Evolutionary conservation across 2,113 vertebrate species (phyloP).

Genomic region (Myiagra hebetior): DNA sequence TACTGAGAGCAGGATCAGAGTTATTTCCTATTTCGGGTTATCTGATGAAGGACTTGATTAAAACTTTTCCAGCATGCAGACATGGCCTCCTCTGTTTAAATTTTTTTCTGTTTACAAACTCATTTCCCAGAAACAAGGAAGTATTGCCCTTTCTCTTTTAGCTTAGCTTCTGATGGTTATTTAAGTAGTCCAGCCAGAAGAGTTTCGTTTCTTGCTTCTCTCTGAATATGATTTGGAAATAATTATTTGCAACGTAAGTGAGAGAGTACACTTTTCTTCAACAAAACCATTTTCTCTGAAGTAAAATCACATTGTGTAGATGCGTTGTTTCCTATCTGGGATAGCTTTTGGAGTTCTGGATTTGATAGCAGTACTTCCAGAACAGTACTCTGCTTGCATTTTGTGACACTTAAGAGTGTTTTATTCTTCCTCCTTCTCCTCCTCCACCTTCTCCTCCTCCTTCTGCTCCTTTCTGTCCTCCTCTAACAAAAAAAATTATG

Average conservation of each 20-base stretch:
- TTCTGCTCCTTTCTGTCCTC: background rate
- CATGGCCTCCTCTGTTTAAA: background rate
- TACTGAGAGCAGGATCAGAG: background rate
- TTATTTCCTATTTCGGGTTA: conserved; percentile 34
- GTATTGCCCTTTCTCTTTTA: background rate
- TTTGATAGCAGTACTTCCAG: background rate
- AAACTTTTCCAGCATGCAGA: background rate
- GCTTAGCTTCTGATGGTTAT: background rate
- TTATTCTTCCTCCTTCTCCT: background rate
- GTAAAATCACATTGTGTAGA: background rate
- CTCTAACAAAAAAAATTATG: background rate
- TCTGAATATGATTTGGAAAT: background rate
- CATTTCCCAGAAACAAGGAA: conserved; percentile 42
- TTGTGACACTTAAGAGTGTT: background rate
- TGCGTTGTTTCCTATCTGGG: background rate
- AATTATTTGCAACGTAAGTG: background rate
- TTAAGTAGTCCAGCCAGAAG: background rate
- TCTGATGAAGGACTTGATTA: conserved; percentile 17
- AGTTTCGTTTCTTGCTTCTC: background rate
- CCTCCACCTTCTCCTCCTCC: background rate
- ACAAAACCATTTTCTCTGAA: background rate
- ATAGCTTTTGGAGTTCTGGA: background rate
- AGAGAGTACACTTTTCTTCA: background rate
- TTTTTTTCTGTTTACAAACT: background rate
- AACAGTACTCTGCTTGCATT: background rate